Evolutionary conservation across 2,797 vertebrate genomes (phyloP).

Genomic region (Helostoma temminkii): DNA sequence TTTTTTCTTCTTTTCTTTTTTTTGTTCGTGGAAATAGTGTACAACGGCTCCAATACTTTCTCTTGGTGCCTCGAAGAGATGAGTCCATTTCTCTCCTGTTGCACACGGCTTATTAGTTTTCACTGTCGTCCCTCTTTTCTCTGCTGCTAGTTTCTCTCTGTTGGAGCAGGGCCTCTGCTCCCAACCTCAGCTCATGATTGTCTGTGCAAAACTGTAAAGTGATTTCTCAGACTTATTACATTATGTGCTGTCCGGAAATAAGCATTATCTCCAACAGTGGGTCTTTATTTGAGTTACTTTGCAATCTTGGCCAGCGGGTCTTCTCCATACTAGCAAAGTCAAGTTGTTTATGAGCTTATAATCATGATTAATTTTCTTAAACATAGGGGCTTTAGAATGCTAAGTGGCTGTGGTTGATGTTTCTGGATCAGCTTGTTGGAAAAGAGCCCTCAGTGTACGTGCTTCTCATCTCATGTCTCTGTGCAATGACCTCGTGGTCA

Average conservation of each 20-base stretch:
- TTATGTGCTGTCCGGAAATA: constrained; percentile 66
- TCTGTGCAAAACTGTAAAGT: constrained; percentile 62
- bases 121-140: constrained; percentile 50
- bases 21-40: constrained; percentile 67
- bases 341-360: constrained; percentile 67
- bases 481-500: constrained; percentile 31
- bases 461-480: constrained; percentile 26
- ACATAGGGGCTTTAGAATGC: constrained; percentile 57
- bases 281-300: constrained; percentile 56
- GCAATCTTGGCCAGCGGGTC: constrained; percentile 35
- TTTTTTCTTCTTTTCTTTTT: constrained; percentile 23
- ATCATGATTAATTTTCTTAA: constrained; percentile 56
- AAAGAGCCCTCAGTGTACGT: constrained; percentile 28
- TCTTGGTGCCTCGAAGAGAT: constrained; percentile 66
- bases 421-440: constrained; percentile 49
- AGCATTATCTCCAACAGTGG: constrained; percentile 61
- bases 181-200: constrained; percentile 63
- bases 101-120: constrained; percentile 72
- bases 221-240: constrained; percentile 73
- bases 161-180: constrained; percentile 55
- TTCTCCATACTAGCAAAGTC: constrained; percentile 33
- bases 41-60: constrained; percentile 67
- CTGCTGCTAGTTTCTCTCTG: constrained; percentile 53
- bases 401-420: constrained; percentile 57
- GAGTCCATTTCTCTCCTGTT: constrained; percentile 66